Percentiles rank a stretch among this genome's conserved stretches.
Conservation (phyloP, 2,113 vertebrate genomes). For the Falco punctatus region DNA sequence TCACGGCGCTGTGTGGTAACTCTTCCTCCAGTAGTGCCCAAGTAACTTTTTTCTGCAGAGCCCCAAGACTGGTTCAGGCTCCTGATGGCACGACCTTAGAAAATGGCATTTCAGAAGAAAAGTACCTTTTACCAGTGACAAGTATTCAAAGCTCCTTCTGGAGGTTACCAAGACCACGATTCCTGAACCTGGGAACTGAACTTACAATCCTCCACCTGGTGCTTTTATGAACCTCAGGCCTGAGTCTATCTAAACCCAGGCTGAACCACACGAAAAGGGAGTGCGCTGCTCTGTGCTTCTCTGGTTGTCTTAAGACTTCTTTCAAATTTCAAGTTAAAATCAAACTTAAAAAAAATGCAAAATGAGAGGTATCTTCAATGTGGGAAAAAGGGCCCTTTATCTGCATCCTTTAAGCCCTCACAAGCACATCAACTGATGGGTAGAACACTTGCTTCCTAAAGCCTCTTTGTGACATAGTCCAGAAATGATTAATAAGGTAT, state of each 20-base stretch:
- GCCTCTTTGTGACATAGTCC: conserved; percentile 21
- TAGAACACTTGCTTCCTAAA: conserved; percentile 3
- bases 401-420: not conserved
- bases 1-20: not conserved
- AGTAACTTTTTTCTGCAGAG: not conserved
- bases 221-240: not conserved
- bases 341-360: not conserved
- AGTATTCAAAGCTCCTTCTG: not conserved
- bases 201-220: not conserved
- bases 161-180: not conserved
- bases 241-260: not conserved
- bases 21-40: not conserved
- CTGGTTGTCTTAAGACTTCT: not conserved
- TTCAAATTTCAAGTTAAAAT: not conserved
- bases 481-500: conserved; percentile 31
- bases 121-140: not conserved
- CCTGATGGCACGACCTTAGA: not conserved
- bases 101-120: not conserved
- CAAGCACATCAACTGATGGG: not conserved
- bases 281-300: not conserved
- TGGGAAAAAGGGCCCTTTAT: not conserved
- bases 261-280: not conserved
- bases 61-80: not conserved
- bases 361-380: not conserved
- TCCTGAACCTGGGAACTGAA: not conserved